phyloP scores from a whole-genome alignment of 2,888 invertebrate species.

The Muscina levida region DNA sequence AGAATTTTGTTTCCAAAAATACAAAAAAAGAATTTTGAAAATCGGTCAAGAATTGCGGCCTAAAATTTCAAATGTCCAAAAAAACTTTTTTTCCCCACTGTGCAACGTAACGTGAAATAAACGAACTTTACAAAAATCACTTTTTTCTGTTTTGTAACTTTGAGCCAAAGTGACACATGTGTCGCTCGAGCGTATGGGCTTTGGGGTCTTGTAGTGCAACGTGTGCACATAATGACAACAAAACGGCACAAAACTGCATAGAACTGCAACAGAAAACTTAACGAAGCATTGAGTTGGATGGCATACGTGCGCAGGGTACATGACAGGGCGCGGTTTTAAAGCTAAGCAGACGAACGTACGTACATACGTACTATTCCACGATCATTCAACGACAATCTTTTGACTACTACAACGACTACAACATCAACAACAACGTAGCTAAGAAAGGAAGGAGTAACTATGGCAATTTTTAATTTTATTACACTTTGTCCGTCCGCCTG shows the following conservation, averaged over 20 bases:
- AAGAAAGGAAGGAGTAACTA: conserved; percentile 34
- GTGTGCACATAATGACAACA: conserved; percentile 11
- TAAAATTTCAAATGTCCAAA: too few relatives aligned
- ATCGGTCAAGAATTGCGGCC: too few relatives aligned
- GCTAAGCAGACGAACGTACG: conserved; percentile 44
- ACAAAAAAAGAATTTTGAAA: too few relatives aligned
- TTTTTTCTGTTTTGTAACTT: conserved; percentile 52
- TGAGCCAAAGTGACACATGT: conserved; percentile 61
- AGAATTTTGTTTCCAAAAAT: too few relatives aligned
- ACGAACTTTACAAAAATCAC: conserved; percentile 37
- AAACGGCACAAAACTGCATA: neutral
- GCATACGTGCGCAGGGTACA: conserved; percentile 37
- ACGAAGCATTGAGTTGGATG: conserved; percentile 47
- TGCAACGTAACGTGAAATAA: neutral
- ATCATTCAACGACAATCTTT: conserved; percentile 25
- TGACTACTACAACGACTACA: conserved; percentile 37
- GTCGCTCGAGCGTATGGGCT: neutral
- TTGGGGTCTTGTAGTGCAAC: conserved; percentile 7
- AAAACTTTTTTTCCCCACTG: too few relatives aligned
- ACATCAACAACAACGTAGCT: conserved; percentile 35
- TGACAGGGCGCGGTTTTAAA: conserved; percentile 53
- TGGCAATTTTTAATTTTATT: conserved; percentile 64
- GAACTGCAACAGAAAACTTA: conserved; percentile 32
- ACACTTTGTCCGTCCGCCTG: conserved; percentile 22
- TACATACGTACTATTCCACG: conserved; percentile 8